Percentiles rank a stretch among this genome's conserved stretches.
phyloP scores from a whole-genome alignment of 2,797 vertebrate genomes.

The Poecilia velifera region DNA sequence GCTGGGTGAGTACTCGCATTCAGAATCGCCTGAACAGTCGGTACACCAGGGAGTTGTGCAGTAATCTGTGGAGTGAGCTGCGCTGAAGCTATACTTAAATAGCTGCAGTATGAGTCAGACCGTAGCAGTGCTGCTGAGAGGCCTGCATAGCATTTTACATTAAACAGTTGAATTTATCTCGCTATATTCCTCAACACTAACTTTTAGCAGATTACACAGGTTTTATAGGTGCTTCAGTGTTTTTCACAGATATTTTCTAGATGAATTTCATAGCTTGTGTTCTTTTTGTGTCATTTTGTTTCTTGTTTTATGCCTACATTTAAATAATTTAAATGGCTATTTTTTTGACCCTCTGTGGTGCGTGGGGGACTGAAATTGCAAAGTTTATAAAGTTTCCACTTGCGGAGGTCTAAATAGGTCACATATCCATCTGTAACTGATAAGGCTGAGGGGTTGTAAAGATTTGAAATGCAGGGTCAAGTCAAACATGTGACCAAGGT shows the following conservation, averaged over 20 bases:
- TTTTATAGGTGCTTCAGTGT: slow-evolving; percentile 2
- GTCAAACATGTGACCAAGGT: slow-evolving; percentile 50
- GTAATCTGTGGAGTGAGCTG: slow-evolving; percentile 27
- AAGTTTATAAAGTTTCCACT: slow-evolving; percentile 18
- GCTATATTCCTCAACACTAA: background rate
- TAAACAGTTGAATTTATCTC: background rate
- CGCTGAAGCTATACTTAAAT: slow-evolving; percentile 27
- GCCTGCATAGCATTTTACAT: slow-evolving; percentile 6
- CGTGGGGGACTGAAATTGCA: background rate
- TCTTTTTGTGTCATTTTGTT: background rate
- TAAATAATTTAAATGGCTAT: background rate
- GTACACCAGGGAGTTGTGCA: background rate
- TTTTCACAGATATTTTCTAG: background rate
- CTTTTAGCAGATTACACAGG: background rate
- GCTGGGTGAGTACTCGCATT: slow-evolving; percentile 85
- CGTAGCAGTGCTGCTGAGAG: background rate
- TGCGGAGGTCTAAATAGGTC: slow-evolving; percentile 34
- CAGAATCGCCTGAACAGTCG: background rate
- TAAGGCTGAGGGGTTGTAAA: slow-evolving; percentile 17
- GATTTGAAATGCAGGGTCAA: slow-evolving; percentile 29
- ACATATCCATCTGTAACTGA: slow-evolving; percentile 44
- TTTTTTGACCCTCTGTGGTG: slow-evolving; percentile 3
- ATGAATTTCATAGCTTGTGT: background rate
- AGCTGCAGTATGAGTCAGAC: slow-evolving; percentile 65
- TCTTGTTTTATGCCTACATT: background rate